Evolutionary conservation across 2,888 invertebrate species (phyloP).

Genomic region (Caenorhabditis uteleia): DNA sequence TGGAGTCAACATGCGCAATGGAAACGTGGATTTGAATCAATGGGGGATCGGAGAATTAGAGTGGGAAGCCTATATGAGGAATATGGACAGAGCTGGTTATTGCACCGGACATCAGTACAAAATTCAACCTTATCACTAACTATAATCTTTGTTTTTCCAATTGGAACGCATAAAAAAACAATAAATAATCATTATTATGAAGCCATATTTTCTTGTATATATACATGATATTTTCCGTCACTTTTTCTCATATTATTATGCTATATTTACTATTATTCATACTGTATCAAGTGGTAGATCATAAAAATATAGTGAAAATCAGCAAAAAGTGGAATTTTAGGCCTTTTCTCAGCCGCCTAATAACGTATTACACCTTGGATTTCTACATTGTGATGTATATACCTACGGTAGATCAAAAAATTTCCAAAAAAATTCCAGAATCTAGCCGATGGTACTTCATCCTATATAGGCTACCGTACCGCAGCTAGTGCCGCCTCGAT

Average conservation of each 20-base stretch:
- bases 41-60: constrained; percentile 72
- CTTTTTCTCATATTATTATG: no score
- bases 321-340: no score
- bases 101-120: constrained; percentile 20
- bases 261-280: no score
- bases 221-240: no score
- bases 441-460: constrained; percentile 14
- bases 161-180: no score
- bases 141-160: neutral
- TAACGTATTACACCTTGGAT: constrained; percentile 29
- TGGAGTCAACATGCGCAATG: constrained; percentile 47
- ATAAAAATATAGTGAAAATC: no score
- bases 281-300: no score
- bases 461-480: constrained; percentile 26
- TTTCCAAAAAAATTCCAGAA: constrained; percentile 6
- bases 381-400: constrained; percentile 38
- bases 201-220: no score
- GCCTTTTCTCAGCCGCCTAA: constrained; percentile 24
- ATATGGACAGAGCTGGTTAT: constrained; percentile 68
- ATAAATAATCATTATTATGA: no score
- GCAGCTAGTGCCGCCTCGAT: constrained; percentile 40
- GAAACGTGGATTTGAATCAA: constrained; percentile 43
- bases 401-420: neutral
- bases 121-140: neutral
- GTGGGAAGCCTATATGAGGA: constrained; percentile 74